Percentiles rank a stretch among this genome's conserved stretches.
These are phyloP conservation scores for Manis crassicaudata DNA, from an alignment of 2,797 vertebrate species.

Conservation along the genomic window DNA sequence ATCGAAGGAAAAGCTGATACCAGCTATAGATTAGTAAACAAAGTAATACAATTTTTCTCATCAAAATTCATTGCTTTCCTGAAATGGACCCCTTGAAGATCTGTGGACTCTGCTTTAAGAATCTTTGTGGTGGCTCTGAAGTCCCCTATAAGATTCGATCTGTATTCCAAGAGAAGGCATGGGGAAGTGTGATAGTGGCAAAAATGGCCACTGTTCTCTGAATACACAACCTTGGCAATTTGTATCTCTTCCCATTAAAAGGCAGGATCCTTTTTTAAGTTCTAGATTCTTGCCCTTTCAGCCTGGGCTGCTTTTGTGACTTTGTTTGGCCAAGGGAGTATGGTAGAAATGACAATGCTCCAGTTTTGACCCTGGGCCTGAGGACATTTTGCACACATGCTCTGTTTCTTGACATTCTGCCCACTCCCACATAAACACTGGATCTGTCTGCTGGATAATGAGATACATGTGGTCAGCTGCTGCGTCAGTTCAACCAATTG, in stretches of 20 bases:
- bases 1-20: not conserved
- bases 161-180: not conserved
- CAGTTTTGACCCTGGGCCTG: not conserved
- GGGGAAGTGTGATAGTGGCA: not conserved
- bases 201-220: not conserved
- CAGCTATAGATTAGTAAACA: not conserved
- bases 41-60: not conserved
- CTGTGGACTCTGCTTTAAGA: not conserved
- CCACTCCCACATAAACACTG: not conserved
- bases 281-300: not conserved
- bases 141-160: not conserved
- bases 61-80: not conserved
- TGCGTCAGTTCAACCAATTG: not conserved
- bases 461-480: not conserved
- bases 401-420: not conserved
- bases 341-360: not conserved
- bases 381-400: not conserved
- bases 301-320: not conserved
- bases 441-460: not conserved
- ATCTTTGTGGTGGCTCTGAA: not conserved
- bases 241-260: not conserved
- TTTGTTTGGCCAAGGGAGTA: not conserved
- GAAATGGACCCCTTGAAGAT: not conserved
- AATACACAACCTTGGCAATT: not conserved
- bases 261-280: not conserved